These are phyloP conservation scores for Rattus rattus DNA, from an alignment of 2,113 vertebrate species.

Conservation along the genomic window DNA sequence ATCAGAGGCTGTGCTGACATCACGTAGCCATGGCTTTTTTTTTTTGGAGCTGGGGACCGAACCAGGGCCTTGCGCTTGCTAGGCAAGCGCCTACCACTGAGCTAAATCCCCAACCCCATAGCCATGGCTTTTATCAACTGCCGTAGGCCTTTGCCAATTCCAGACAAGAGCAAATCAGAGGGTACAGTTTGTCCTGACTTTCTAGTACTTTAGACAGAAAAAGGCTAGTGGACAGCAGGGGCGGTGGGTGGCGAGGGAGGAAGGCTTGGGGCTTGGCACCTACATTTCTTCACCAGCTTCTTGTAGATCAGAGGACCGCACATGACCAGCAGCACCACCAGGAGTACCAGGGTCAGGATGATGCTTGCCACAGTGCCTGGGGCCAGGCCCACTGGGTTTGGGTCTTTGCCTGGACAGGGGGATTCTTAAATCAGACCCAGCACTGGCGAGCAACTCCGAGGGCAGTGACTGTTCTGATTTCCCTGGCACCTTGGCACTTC, in stretches of 20 bases:
- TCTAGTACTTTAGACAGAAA: not conserved
- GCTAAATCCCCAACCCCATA: too few species aligned
- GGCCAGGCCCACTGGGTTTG: rapidly evolving
- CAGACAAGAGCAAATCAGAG: not conserved
- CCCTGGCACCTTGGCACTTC: not conserved
- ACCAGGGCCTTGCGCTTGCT: too few species aligned
- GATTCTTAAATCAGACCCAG: not conserved
- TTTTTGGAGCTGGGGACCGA: too few species aligned
- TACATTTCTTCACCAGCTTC: conserved; percentile 87
- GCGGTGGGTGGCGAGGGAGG: not conserved
- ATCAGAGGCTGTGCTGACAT: not conserved
- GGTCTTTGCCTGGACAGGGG: conserved; percentile 79
- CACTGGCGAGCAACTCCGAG: rapidly evolving
- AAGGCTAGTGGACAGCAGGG: not conserved
- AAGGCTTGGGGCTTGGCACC: not conserved
- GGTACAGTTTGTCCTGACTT: not conserved
- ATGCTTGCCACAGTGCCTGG: conserved; percentile 79
- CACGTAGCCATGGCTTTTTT: not conserved
- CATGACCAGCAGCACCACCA: conserved; percentile 66
- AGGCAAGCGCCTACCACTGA: too few species aligned
- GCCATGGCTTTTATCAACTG: not conserved
- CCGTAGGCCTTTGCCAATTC: not conserved
- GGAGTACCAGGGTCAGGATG: conserved; percentile 83
- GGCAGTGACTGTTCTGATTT: not conserved
- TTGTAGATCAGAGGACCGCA: conserved; percentile 83